Conservation (phyloP, 1,140 invertebrate species). For the Cyclargus thomasi region DNA sequence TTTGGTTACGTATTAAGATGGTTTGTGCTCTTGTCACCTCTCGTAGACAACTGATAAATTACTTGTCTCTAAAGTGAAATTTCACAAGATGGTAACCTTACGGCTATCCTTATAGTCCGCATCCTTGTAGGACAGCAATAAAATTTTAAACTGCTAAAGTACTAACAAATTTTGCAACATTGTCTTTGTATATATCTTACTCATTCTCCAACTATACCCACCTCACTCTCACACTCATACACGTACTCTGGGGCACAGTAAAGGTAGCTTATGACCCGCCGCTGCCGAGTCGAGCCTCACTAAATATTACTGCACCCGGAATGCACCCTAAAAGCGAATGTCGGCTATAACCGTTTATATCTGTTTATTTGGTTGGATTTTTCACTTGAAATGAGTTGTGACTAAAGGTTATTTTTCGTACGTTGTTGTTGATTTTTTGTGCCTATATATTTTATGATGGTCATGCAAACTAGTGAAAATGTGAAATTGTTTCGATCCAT, state of each 20-base stretch:
- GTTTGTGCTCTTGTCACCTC: too few species aligned
- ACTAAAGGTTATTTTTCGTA: background rate
- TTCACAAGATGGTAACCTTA: too few species aligned
- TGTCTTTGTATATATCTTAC: background rate
- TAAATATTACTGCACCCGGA: conserved; percentile 35
- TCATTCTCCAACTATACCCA: background rate
- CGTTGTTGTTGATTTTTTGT: too few species aligned
- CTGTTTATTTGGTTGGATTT: background rate
- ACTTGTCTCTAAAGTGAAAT: too few species aligned
- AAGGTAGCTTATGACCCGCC: conserved; percentile 40
- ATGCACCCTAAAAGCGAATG: conserved; percentile 12
- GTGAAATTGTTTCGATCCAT: too few species aligned
- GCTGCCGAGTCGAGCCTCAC: conserved; percentile 21
- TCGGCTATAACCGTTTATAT: conserved; percentile 22
- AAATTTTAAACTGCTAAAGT: too few species aligned
- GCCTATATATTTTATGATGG: too few species aligned
- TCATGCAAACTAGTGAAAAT: too few species aligned
- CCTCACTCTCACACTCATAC: conserved; percentile 14
- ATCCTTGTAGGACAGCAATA: too few species aligned
- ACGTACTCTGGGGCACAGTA: conserved; percentile 51
- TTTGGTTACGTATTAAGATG: too few species aligned
- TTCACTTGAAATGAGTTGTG: background rate
- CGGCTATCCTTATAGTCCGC: too few species aligned
- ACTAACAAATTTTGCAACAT: background rate
- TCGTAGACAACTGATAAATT: too few species aligned